Conservation (phyloP, 2,113 vertebrate species). For the Bujurquina vittata region DNA sequence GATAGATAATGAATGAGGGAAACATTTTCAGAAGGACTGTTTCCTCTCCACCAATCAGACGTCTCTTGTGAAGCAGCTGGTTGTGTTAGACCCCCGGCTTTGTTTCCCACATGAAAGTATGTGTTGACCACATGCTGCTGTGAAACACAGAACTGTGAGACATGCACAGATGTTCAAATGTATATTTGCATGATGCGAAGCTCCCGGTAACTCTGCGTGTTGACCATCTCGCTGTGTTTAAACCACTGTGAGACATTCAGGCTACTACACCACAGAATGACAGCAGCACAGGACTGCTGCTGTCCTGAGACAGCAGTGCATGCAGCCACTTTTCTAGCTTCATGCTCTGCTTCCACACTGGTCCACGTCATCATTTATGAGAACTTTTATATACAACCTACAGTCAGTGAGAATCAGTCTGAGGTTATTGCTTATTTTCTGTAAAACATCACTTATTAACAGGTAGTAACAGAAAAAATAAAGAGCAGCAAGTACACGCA, state of each 20-base stretch:
- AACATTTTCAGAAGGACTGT: not conserved
- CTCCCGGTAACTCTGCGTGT: too few species aligned
- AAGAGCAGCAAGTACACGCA: too few species aligned
- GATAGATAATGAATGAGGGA: not conserved
- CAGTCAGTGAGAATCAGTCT: not conserved
- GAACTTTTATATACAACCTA: not conserved
- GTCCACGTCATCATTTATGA: not conserved
- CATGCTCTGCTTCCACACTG: not conserved
- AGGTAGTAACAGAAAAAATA: too few species aligned
- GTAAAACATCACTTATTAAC: too few species aligned
- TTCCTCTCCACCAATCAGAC: constrained; percentile 5
- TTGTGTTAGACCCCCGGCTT: not conserved
- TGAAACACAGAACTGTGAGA: constrained; percentile 29
- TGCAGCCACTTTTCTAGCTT: not conserved
- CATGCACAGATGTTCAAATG: not conserved
- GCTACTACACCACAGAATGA: too few species aligned
- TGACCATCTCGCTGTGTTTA: not conserved
- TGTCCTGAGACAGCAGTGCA: not conserved
- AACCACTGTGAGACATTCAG: not conserved
- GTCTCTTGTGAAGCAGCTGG: not conserved
- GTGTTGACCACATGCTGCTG: not conserved
- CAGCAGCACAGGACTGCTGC: too few species aligned
- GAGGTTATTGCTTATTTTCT: too few species aligned
- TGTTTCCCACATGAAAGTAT: constrained; percentile 12
- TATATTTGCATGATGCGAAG: too few species aligned